Percentiles rank a stretch among this genome's conserved stretches.
These are phyloP conservation scores for Oligia fasciuncula DNA, from an alignment of 2,888 invertebrate species.

Conservation along the genomic window DNA sequence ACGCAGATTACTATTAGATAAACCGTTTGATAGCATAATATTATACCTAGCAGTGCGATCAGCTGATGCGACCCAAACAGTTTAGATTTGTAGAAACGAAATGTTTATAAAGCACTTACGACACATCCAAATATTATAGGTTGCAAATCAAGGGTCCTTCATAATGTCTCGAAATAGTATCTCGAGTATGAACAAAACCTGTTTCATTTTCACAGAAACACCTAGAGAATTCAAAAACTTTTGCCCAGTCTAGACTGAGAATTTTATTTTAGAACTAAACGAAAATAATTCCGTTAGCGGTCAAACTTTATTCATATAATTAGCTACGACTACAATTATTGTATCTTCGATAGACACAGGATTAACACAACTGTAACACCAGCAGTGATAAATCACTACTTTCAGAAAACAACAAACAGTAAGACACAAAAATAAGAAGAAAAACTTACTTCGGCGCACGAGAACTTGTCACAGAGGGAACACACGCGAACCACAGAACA, in stretches of 20 bases:
- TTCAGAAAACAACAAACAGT: conserved; percentile 40
- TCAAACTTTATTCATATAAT: neutral
- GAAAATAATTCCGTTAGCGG: neutral
- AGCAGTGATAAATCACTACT: conserved; percentile 25
- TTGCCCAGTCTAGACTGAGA: neutral
- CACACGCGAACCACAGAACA: conserved; percentile 48
- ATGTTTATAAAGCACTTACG: neutral
- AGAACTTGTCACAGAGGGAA: conserved; percentile 52
- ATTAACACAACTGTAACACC: neutral
- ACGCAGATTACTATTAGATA: no score
- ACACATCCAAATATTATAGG: neutral
- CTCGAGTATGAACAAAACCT: neutral
- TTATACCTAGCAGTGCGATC: conserved; percentile 3
- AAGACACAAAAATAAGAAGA: conserved; percentile 31
- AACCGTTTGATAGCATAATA: neutral
- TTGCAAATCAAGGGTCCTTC: neutral
- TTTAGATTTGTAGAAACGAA: neutral
- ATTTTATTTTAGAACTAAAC: neutral
- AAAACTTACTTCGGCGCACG: conserved; percentile 58
- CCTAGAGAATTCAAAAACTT: neutral
- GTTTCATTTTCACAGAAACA: neutral
- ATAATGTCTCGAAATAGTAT: neutral
- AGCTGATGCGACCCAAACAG: conserved; percentile 29
- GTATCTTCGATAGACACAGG: neutral
- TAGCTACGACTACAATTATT: neutral